A percentile compares a stretch with the other conserved stretches of the same genome.
Evolutionary conservation across 1,140 invertebrate species (phyloP).

Genomic region (Drosophila serrata): DNA sequence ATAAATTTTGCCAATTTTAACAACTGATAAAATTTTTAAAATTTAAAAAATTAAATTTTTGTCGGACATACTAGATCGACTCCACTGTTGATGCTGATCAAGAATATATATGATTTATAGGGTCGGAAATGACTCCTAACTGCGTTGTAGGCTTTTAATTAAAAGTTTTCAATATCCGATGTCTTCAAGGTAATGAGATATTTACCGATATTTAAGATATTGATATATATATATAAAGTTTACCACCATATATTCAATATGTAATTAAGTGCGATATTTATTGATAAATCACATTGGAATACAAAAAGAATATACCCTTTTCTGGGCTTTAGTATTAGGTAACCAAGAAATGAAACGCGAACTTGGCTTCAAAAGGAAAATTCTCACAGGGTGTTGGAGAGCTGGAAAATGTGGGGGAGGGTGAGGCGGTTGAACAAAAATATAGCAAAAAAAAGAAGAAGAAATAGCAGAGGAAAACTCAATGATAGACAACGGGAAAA

Average conservation of each 20-base stretch:
- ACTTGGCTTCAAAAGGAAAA: constrained; percentile 74
- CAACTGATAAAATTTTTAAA: no score
- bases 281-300: neutral
- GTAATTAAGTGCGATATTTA: neutral
- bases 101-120: no score
- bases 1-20: no score
- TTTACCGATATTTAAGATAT: no score
- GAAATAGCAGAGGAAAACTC: constrained; percentile 11
- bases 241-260: neutral
- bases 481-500: constrained; percentile 48
- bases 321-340: neutral
- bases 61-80: no score
- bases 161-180: no score
- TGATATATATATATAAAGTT: no score
- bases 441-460: neutral
- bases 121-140: no score
- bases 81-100: no score
- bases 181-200: neutral
- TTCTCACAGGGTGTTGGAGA: constrained; percentile 21
- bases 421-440: neutral
- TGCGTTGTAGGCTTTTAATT: no score
- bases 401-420: neutral
- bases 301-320: constrained; percentile 2
- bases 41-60: no score
- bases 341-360: constrained; percentile 40